Conservation (phyloP, 2,888 invertebrate species). For the Rhagonycha lutea region DNA sequence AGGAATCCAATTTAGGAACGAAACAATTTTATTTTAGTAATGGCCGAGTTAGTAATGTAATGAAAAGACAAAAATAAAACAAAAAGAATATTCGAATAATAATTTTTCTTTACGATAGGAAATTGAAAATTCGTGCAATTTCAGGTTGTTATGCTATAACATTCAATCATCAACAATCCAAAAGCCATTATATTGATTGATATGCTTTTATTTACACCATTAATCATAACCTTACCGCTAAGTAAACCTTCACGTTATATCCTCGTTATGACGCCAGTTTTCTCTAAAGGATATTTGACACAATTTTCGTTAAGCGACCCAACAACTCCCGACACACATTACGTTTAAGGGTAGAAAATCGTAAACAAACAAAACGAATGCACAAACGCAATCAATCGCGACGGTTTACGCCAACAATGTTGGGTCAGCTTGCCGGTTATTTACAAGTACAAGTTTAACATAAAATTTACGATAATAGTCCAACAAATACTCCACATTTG, state of each 20-base stretch:
- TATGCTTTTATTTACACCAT: constrained; percentile 20
- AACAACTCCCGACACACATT: neutral
- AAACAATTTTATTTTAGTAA: neutral
- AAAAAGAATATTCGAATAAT: neutral
- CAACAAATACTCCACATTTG: constrained; percentile 24
- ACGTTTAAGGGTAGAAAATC: neutral
- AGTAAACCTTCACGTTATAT: constrained; percentile 8
- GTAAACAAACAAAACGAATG: constrained; percentile 23
- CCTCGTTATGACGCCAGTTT: neutral
- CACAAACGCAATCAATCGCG: constrained; percentile 22
- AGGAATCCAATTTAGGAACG: neutral
- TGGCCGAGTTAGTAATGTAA: neutral
- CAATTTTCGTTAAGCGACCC: constrained; percentile 1
- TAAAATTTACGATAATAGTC: constrained; percentile 29
- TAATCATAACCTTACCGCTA: constrained; percentile 14
- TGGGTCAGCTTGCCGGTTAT: constrained; percentile 23
- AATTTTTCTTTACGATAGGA: neutral
- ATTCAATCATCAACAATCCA: constrained; percentile 11
- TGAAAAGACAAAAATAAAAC: neutral
- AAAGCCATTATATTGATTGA: constrained; percentile 15
- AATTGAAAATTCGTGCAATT: constrained; percentile 5
- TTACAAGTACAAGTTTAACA: constrained; percentile 22
- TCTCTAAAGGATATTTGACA: constrained; percentile 11
- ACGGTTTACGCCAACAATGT: constrained; percentile 17
- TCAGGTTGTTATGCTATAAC: neutral